Conservation (phyloP, 2,797 vertebrate species). For the Garrulus glandarius region DNA sequence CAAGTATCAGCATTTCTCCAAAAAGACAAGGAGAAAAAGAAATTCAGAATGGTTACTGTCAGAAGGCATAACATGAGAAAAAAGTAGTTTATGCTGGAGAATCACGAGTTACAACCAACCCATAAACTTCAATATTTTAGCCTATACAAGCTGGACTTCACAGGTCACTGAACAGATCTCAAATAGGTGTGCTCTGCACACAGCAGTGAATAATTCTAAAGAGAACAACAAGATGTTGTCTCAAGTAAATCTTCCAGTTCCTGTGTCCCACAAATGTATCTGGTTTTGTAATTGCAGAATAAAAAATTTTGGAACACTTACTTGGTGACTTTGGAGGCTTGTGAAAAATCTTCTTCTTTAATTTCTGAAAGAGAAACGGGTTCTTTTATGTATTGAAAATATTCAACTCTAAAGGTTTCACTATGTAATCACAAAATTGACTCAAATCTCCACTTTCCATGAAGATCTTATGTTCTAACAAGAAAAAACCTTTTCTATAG, state of each 20-base stretch:
- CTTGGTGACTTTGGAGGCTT: slow-evolving; percentile 84
- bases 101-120: background rate
- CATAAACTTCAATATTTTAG: background rate
- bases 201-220: background rate
- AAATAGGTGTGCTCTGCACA: background rate
- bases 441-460: background rate
- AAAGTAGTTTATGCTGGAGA: background rate
- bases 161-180: background rate
- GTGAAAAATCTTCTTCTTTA: slow-evolving; percentile 75
- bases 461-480: background rate
- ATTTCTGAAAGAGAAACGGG: slow-evolving; percentile 72
- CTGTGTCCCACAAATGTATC: background rate
- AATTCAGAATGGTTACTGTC: background rate
- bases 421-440: background rate
- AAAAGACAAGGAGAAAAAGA: background rate
- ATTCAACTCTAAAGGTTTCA: background rate
- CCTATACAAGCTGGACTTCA: background rate
- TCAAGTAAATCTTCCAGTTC: background rate
- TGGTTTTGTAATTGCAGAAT: background rate
- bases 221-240: background rate
- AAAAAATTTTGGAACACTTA: slow-evolving; percentile 69
- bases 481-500: background rate
- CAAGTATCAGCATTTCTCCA: background rate
- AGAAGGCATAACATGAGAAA: background rate
- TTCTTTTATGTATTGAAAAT: background rate